Base-by-base conservation (phyloP, 2,113 vertebrate species). In the Dicentrarchus labrax region DNA sequence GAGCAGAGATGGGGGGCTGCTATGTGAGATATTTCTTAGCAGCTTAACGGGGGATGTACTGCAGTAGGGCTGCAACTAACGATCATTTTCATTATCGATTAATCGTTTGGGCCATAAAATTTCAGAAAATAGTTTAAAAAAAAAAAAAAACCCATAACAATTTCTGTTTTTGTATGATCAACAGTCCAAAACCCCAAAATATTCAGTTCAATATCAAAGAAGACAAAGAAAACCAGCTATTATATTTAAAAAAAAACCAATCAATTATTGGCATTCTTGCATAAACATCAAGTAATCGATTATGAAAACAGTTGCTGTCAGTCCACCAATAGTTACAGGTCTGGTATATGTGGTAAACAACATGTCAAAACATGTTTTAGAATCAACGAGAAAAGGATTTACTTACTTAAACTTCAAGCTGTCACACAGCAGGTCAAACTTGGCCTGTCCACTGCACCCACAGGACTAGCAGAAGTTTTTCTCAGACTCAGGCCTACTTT, bases 401-500 rank as follows among this genome's bases (percentile, higher is more conserved):
- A 41, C 73, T 76, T 65, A 21, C 39, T 77, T 38, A 24, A 53
- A 59, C 81, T 72, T 86, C 43, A 83, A 82, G 54, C 66, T 84
- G 78, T 82, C 54, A 61, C 54, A 22, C n/a, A 81, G 77, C 66
- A 82, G 51, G 54, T 72, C 77, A 54, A 86, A 80, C 80, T 67
- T 38, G 4, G 72, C 57, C 82, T 81, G 85, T 86, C 76, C 62
- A 56, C 76, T 45, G 69, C 24, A 82, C 88, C 88, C 89, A 72
- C 60, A 86, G 81, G 90, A 88, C 45, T 13, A 68, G 39, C 64
- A 53, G 24, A 16, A 50, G 48, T 62, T 83, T 16, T 51, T 80
- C 56, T 86, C 76, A 82, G 80, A 80, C 73, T 84, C 76, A 91
- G 86, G 81, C 88, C 92, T 92, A 89, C 79, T 91, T 93, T 91